Evolutionary conservation across 2,797 vertebrate species (phyloP).

Genomic region (Xenopus petersii): DNA sequence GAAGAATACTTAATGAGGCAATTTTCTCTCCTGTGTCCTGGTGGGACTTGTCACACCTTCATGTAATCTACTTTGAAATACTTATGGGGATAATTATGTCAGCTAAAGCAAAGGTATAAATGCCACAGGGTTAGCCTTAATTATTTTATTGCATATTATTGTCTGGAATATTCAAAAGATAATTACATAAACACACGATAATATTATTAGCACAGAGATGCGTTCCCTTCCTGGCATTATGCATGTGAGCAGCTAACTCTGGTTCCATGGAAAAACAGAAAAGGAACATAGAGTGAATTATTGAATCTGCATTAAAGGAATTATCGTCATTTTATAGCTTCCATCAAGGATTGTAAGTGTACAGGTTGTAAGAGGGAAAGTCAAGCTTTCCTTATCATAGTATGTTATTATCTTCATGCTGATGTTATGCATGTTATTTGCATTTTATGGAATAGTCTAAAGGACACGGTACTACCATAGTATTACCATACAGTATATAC

Average conservation of each 20-base stretch:
- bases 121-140: conserved; percentile 25
- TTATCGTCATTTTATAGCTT: too few relatives aligned
- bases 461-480: too few relatives aligned
- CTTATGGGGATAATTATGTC: conserved; percentile 34
- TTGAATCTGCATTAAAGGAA: too few relatives aligned
- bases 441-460: too few relatives aligned
- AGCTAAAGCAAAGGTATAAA: conserved; percentile 36
- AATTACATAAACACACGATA: conserved; percentile 30
- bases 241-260: conserved; percentile 1
- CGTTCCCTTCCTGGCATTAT: conserved; percentile 22
- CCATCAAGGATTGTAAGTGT: too few relatives aligned
- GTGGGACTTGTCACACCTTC: conserved; percentile 5
- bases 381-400: too few relatives aligned
- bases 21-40: conserved; percentile 6
- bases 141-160: conserved; percentile 39
- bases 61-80: background rate
- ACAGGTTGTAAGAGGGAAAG: too few relatives aligned
- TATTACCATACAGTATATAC: too few relatives aligned
- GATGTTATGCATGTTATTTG: too few relatives aligned
- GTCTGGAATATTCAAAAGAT: conserved; percentile 26
- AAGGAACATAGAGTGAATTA: too few relatives aligned
- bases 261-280: background rate
- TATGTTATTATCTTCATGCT: too few relatives aligned
- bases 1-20: too few relatives aligned
- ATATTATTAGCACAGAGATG: conserved; percentile 32